Evolutionary conservation across 2,113 vertebrate genomes (phyloP).

Genomic region (Tretioscincus oriximinensis): DNA sequence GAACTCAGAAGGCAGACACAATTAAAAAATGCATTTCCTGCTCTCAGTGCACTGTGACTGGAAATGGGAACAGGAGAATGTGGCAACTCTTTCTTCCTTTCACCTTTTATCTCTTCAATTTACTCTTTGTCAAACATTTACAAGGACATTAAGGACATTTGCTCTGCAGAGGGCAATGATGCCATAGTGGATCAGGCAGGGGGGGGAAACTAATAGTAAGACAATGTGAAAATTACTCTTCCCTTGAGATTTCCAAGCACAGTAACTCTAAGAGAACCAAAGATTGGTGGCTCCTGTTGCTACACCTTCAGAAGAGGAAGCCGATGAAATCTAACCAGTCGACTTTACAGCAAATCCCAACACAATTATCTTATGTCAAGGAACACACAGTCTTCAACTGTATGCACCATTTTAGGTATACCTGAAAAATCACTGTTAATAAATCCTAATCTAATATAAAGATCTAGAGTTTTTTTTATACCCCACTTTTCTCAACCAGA

Average conservation of each 20-base stretch:
- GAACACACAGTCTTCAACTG: not conserved
- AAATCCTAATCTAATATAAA: not conserved
- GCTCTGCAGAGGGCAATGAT: not conserved
- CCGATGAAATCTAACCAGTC: not conserved
- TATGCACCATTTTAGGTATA: slow-evolving; percentile 7
- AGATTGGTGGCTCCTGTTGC: slow-evolving; percentile 18
- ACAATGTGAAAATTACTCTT: not conserved
- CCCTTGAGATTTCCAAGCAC: slow-evolving; percentile 5
- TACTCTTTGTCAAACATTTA: slow-evolving; percentile 11
- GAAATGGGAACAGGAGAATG: slow-evolving; percentile 26
- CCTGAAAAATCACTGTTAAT: not conserved
- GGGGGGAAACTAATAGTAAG: not conserved
- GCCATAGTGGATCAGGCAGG: not conserved
- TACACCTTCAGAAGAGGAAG: slow-evolving; percentile 15
- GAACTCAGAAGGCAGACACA: slow-evolving; percentile 10
- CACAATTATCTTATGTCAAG: not conserved
- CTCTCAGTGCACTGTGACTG: slow-evolving; percentile 34
- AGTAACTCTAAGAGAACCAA: slow-evolving; percentile 17
- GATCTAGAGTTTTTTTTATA: too few relatives aligned
- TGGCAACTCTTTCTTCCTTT: slow-evolving; percentile 25
- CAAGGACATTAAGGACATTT: slow-evolving; percentile 23
- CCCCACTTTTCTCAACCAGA: too few relatives aligned
- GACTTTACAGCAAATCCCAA: not conserved
- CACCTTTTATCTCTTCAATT: slow-evolving; percentile 26
- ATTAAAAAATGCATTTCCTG: slow-evolving; percentile 33